These are phyloP conservation scores for Zophobas morio DNA, from an alignment of 1,140 invertebrate genomes.

Conservation along the genomic window DNA sequence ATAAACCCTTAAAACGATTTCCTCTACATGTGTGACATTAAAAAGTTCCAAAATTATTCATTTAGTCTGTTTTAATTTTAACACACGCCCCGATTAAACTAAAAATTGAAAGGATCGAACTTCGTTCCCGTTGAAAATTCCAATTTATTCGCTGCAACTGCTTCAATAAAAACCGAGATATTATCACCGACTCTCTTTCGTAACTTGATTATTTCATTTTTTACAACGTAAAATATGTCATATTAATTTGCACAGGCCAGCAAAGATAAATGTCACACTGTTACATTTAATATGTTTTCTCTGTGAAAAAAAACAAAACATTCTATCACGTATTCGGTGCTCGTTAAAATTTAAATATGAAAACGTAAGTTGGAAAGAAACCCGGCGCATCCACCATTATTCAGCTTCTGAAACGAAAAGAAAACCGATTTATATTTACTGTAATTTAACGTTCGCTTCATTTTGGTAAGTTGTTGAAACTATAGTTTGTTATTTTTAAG, in stretches of 20 bases:
- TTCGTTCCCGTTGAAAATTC: background rate
- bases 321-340: background rate
- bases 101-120: too few species aligned
- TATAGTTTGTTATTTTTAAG: too few species aligned
- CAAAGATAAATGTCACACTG: conserved; percentile 8
- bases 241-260: conserved; percentile 3
- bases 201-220: conserved; percentile 21
- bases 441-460: too few species aligned
- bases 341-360: background rate
- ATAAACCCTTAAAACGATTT: too few species aligned
- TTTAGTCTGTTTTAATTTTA: background rate
- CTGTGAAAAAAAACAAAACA: background rate
- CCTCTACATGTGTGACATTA: background rate
- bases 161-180: conserved; percentile 3
- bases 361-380: background rate
- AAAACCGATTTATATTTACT: too few species aligned
- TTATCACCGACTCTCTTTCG: background rate
- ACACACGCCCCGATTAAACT: background rate
- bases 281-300: background rate
- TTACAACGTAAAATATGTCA: conserved; percentile 18
- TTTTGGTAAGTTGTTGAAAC: too few species aligned
- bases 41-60: background rate
- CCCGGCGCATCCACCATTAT: conserved; percentile 25
- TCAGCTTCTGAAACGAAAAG: background rate
- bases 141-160: conserved; percentile 1